Evolutionary conservation across 2,888 invertebrate species (phyloP), one percentile per base, ranked within the genome.

Genomic region (Synanthedon vespiformis): DNA sequence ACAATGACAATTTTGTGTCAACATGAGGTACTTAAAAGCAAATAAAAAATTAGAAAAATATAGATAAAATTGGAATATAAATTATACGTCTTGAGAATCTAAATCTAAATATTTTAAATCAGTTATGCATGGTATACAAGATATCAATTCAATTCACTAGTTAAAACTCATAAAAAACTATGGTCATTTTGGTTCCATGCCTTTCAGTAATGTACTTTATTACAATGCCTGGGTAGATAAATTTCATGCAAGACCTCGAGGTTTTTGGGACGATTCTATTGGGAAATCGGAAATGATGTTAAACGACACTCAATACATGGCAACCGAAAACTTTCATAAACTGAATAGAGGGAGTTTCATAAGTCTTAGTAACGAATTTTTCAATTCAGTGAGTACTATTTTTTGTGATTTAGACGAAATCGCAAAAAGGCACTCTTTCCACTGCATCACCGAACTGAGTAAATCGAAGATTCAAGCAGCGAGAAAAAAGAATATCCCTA

Each of bases 321-420:
- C 77, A 6, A 67, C 68, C 63, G 84, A 84, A 63, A 71, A 63
- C 16, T 77, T 70, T 57, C 65, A 80, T 51, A 55, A 56, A 47
- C 55, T 77, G n/a, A 72, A 76, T 55, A 70, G 61, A 56, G 61
- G 63, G 2, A 53, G 18, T 22, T 22, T 22, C 18, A 22, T 22
- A 22, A 22, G 52, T 3, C 12, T 48, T 12, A 77, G 75, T 50
- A 60, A 58, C 48, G 74, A 63, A 55, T 68, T 65, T 34, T 16
- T 75, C 4, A 56, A 57, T 34, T 84, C 85, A 8, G 71, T 70
- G 2, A 85, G 84, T 57, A 85, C 83, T 10, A 63, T 83, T 57
- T 86, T 83, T 57, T 85, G 70, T 52, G 84, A 86, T 64, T 64
- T 86, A 53, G 85, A 85, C 55, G 73, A 75, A 14, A 63, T 82